These are phyloP conservation scores for Elaphurus davidianus DNA, from an alignment of 2,113 vertebrate genomes.

Conservation along the genomic window DNA sequence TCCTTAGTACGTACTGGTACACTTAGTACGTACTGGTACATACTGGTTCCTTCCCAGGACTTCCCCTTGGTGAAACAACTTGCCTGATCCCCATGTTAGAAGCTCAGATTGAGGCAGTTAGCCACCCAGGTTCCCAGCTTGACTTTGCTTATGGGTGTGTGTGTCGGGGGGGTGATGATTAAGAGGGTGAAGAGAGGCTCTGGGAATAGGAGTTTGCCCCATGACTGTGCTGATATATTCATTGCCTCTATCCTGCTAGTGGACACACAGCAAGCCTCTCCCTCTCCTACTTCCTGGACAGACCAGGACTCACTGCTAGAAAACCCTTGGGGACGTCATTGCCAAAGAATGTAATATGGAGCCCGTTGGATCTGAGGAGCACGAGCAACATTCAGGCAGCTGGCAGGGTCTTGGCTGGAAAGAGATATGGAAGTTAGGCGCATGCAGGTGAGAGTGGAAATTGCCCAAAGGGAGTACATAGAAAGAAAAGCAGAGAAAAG, in stretches of 20 bases:
- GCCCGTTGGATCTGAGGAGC: background rate
- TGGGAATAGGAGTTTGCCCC: background rate
- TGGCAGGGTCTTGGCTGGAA: background rate
- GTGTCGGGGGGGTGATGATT: background rate
- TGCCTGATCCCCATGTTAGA: background rate
- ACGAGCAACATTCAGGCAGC: background rate
- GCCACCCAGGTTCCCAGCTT: background rate
- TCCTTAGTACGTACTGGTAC: background rate
- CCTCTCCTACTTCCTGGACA: background rate
- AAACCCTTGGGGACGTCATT: background rate
- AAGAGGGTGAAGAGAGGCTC: background rate
- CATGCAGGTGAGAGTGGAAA: conserved; percentile 40
- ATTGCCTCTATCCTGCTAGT: background rate
- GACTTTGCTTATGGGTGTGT: background rate
- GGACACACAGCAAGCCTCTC: background rate
- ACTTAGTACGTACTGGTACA: background rate
- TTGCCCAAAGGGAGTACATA: background rate
- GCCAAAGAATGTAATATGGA: background rate
- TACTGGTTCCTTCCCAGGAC: background rate
- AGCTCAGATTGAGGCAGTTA: background rate
- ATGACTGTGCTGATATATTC: background rate
- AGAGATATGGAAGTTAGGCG: background rate
- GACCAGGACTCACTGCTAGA: background rate
- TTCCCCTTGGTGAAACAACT: background rate
- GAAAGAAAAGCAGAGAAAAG: conserved; percentile 56